Base-by-base conservation (phyloP, 2,888 invertebrate genomes). In the Minunthozetes semirufus region DNA sequence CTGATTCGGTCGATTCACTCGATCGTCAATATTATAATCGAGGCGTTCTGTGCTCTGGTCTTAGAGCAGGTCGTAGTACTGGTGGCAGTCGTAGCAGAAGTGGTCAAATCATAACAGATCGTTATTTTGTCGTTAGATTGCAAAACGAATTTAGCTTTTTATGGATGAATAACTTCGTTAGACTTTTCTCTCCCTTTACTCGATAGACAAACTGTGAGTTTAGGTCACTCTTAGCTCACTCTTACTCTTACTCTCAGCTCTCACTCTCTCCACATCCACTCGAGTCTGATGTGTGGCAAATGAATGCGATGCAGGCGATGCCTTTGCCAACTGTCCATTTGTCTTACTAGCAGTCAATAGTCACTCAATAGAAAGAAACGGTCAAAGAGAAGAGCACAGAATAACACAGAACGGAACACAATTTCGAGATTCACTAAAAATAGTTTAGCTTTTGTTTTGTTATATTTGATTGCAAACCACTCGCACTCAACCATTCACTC, bases 101-200 rank as follows among this genome's bases (percentile, higher is more conserved):
- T 61, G 61, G 61, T 70, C 70, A 70, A 70, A 70, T 70, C 70
- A 70, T 70, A 70, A 70, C 70, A 70, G 70, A 70, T 70, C 42
- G 70, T 70, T 70, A 70, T 70, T 46, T 70, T 70, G 48, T 70
- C 70, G 48, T 70, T 70, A 70, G 46, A 70, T 72, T 56, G 72
- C 72, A 72, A 72, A 72, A 72, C 56, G 38, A 72, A 59, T 56
- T 72, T 59, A 61, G 72, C 72, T 56, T 61, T 72, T 72, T 59
- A 72, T 72, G 72, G 72, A 70, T 70, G 70, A 46, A 70, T 70
- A 48, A 25, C 70, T 70, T 48, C 38, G 46, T 70, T 48, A 46
- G 46, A 25, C 70, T 70, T 68, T 17, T 42, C 68, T 22, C 48
- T 70, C 68, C n/a, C 42, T 42, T 38, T 68, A 42, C 68, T 68